Base-by-base conservation (phyloP, 1,140 invertebrate species). In the Aphis gossypii region DNA sequence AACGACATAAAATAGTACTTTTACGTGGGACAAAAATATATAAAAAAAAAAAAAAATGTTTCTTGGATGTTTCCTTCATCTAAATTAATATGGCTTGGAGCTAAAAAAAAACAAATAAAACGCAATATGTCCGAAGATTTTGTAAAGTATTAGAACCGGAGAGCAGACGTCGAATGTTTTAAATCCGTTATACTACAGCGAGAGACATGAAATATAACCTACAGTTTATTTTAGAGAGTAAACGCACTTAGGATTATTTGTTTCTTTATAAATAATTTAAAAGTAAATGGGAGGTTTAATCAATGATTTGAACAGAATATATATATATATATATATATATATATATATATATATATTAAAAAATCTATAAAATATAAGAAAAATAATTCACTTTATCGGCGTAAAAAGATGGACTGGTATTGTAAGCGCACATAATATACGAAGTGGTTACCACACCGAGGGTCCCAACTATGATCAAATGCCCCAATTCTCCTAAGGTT, bases 221-320 rank as follows among this genome's bases (percentile, higher is more conserved):
- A 38, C 88, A 23, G 51, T 90, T 90, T 60, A 35, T 60, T 46
- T 90, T 30, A 35, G 41, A 60, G n/a, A 60, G 88, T 60, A 90
- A 76, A 56, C 35, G 35, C 88, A 90, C 88, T 90, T 90, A 90
- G 25, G 54, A 60, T 56, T 90, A 60, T 90, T 90, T 60, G 35
- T 41, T 90, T 90, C 56, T 90, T 60, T 41, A 60, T 41, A 60
- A 56, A 90, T 60, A 60, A 90, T 90, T 90, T 90, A 60, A 41
- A 38, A 56, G 88, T 41, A 11, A n/a, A 41, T 5, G 23, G 38
- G 23, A 56, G 35, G 20, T 56, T 11, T 41, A 84, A 84, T 84
- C 83, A 84, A 84, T 41, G 38, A 84, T 86, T 86, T 44, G 84
- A 48, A 44, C 14, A 11, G 44, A 44, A 87, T 25, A 87, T 30